A percentile compares a stretch with the other conserved stretches of the same genome.
phyloP scores from a whole-genome alignment of 2,113 vertebrate species.

The Marmota monax region DNA sequence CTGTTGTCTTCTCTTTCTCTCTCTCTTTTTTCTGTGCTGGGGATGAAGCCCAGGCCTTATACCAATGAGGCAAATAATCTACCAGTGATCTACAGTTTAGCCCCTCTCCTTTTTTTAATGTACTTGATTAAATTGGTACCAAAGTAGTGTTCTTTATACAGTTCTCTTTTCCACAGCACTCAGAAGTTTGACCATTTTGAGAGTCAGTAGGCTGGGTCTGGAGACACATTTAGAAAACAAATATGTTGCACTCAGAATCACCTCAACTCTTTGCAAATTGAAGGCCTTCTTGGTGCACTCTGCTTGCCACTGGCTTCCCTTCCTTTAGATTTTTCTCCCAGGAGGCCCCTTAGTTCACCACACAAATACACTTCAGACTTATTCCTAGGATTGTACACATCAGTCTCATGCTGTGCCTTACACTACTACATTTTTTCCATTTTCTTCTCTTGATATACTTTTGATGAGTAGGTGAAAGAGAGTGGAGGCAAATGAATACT shows the following conservation, averaged over 20 bases:
- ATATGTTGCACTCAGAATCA: neutral
- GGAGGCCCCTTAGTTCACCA: neutral
- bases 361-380: neutral
- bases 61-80: neutral
- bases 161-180: neutral
- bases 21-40: neutral
- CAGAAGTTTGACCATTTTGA: neutral
- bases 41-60: neutral
- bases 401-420: neutral
- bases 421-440: neutral
- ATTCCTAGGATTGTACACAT: neutral
- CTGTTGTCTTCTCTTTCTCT: neutral
- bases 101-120: neutral
- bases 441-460: conserved; percentile 21
- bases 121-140: neutral
- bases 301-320: neutral
- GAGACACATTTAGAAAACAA: neutral
- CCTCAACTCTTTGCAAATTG: neutral
- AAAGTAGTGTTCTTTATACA: neutral
- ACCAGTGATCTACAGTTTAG: neutral
- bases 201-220: neutral
- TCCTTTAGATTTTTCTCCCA: neutral
- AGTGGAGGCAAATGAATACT: neutral
- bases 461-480: conserved; percentile 22
- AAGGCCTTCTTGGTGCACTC: neutral